A percentile compares a stretch with the other conserved stretches of the same genome.
These are phyloP conservation scores for Leptopilina myrica DNA, from an alignment of 2,888 invertebrate species.

Conservation along the genomic window DNA sequence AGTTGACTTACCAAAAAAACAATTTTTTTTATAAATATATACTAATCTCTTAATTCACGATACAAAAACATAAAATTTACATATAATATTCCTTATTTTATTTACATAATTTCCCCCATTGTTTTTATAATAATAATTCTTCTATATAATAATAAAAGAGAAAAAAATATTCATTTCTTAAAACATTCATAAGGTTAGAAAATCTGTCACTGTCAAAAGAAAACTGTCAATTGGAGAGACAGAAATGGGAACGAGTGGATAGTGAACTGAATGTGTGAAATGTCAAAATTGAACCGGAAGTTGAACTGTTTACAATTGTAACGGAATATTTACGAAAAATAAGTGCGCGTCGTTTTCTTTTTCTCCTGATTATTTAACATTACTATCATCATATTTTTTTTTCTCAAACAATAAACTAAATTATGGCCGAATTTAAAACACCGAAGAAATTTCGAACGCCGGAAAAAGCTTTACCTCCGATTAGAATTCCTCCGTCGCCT, in stretches of 20 bases:
- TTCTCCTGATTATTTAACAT: background rate
- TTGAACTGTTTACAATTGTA: background rate
- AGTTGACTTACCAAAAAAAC: no score
- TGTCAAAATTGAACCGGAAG: conserved; percentile 26
- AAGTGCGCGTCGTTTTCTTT: background rate
- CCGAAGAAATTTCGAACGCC: conserved; percentile 61
- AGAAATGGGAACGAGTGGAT: background rate
- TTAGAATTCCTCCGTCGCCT: conserved; percentile 85
- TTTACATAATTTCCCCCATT: no score
- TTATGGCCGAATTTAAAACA: conserved; percentile 70
- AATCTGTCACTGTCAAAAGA: conserved; percentile 3
- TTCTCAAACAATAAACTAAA: conserved; percentile 13
- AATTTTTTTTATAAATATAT: no score
- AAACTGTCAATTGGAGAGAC: background rate
- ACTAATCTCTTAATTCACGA: no score
- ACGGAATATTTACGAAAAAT: background rate
- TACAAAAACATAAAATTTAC: no score
- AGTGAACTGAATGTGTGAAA: background rate
- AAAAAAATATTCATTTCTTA: no score
- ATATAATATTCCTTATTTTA: no score
- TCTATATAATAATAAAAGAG: no score
- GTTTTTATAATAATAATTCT: no score
- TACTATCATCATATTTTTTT: no score
- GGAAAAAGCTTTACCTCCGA: conserved; percentile 59
- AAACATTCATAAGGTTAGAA: background rate